Evolutionary conservation across 2,888 invertebrate genomes (phyloP), one percentile per base, ranked within the genome.

Genomic region (Chydorus sphaericus): DNA sequence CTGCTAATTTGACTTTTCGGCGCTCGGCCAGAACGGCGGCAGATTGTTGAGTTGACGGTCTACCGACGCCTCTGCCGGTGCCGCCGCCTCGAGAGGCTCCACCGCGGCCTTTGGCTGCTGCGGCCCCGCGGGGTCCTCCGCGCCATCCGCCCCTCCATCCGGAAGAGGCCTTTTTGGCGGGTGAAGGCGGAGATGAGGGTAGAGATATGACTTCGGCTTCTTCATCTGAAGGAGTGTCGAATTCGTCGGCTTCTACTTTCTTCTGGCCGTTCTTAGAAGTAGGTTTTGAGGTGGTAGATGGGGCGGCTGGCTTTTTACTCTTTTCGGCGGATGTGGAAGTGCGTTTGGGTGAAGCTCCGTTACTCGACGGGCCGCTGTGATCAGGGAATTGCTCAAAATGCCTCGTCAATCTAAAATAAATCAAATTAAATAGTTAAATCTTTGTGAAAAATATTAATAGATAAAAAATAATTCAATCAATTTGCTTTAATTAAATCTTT

Each of bases 371-470:
- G 39, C 50, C 63, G 61, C 78, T 77, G 65, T 82, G 82, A 57
- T 73, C 73, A 2, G 81, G 81, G 66, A 77, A 72, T 62, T 78
- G 72, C 61, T 76, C 71, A 60, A 79, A 77, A 66, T 82, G 82
- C 57, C 77, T 69, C 20, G 75, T 71, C 70, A 82, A 75, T 54
- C 77, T 74, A 30, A 71, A 61, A 73, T 71, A 6, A 80, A 77
- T 75, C 65, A 80, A 81, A 31, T 11, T 33, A 11, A n/a, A 10
- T 10, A 33, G 11, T 11, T 11, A 10, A 48, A 48, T 11, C 5
- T 14, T 38, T 16, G 8, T 11, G 10, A 3, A 39, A 39, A 39
- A 20, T 3, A 11, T 14, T 4, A 39, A 48, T 16, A 48, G 10
- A 48, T 48, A 11, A 33, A 33, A 11, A 10, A 33, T 11, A 11